These are phyloP conservation scores for Marasmarcha lunaedactyla DNA, from an alignment of 2,888 invertebrate species.

Conservation along the genomic window DNA sequence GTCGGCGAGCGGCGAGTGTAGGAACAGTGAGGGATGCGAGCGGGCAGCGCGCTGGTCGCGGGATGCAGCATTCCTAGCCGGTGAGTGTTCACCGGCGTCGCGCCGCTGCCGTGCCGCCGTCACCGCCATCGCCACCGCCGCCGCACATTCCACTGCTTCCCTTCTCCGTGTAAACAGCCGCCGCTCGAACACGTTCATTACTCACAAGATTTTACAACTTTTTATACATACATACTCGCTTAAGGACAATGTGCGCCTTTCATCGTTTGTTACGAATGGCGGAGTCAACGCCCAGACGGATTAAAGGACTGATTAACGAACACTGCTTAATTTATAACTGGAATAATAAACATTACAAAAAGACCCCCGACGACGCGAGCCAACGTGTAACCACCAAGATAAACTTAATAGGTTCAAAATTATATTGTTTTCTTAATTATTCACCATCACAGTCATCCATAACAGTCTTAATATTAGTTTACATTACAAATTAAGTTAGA, in stretches of 20 bases:
- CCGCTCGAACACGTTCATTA: slow-evolving; percentile 28
- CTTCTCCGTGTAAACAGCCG: slow-evolving; percentile 28
- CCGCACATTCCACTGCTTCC: slow-evolving; percentile 19
- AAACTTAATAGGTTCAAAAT: too few species aligned
- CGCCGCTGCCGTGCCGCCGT: too few species aligned
- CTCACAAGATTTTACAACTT: slow-evolving; percentile 39
- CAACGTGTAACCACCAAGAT: slow-evolving; percentile 3
- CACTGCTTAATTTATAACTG: slow-evolving; percentile 61
- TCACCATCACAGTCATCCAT: too few species aligned
- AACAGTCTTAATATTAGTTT: too few species aligned
- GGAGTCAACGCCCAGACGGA: slow-evolving; percentile 66
- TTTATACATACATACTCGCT: slow-evolving; percentile 23
- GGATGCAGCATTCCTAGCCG: slow-evolving; percentile 51
- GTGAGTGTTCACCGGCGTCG: slow-evolving; percentile 25
- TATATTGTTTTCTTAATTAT: too few species aligned
- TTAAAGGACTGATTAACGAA: slow-evolving; percentile 65
- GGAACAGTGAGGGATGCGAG: slow-evolving; percentile 3
- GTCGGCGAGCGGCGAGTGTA: slow-evolving; percentile 12
- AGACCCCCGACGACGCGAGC: slow-evolving; percentile 25
- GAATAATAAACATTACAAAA: slow-evolving; percentile 57
- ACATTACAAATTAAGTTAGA: too few species aligned
- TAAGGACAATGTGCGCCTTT: slow-evolving; percentile 31
- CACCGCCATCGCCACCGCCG: slow-evolving; percentile 27
- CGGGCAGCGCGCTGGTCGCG: slow-evolving; percentile 9
- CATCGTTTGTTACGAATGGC: slow-evolving; percentile 21